Evolutionary conservation across 2,113 vertebrate species (phyloP).

Genomic region (Phylloscopus whistleri): DNA sequence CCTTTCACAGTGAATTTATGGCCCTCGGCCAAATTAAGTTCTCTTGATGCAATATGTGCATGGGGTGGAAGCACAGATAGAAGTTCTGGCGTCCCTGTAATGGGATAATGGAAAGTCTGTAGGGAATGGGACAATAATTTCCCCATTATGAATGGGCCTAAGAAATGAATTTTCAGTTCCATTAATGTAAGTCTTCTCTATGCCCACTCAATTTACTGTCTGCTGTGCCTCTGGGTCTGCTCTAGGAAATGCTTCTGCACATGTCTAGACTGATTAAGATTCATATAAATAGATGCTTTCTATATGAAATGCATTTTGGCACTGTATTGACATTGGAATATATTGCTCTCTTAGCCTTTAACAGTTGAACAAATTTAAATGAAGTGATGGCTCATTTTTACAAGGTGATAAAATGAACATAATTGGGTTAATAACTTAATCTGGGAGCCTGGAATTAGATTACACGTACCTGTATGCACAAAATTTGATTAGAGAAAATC

Average conservation of each 20-base stretch:
- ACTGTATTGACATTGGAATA: slow-evolving; percentile 65
- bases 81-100: slow-evolving; percentile 40
- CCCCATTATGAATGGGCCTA: slow-evolving; percentile 53
- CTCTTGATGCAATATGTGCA: slow-evolving; percentile 36
- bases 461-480: slow-evolving; percentile 27
- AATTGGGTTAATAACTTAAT: slow-evolving; percentile 73
- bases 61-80: slow-evolving; percentile 37
- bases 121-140: slow-evolving; percentile 67
- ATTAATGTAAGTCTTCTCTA: slow-evolving; percentile 46
- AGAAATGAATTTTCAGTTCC: slow-evolving; percentile 67
- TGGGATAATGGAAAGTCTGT: slow-evolving; percentile 47
- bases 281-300: slow-evolving; percentile 71
- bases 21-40: slow-evolving; percentile 10
- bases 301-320: slow-evolving; percentile 66
- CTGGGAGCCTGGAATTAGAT: slow-evolving; percentile 61
- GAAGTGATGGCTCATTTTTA: slow-evolving; percentile 64
- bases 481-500: slow-evolving; percentile 43
- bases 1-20: slow-evolving; percentile 46
- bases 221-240: slow-evolving; percentile 59
- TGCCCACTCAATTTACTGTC: slow-evolving; percentile 66
- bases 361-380: slow-evolving; percentile 70
- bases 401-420: slow-evolving; percentile 66
- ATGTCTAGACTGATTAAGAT: slow-evolving; percentile 66
- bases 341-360: slow-evolving; percentile 67
- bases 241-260: slow-evolving; percentile 55